Base-by-base conservation (phyloP, 2,113 vertebrate species). In the Pelmatolapia mariae region DNA sequence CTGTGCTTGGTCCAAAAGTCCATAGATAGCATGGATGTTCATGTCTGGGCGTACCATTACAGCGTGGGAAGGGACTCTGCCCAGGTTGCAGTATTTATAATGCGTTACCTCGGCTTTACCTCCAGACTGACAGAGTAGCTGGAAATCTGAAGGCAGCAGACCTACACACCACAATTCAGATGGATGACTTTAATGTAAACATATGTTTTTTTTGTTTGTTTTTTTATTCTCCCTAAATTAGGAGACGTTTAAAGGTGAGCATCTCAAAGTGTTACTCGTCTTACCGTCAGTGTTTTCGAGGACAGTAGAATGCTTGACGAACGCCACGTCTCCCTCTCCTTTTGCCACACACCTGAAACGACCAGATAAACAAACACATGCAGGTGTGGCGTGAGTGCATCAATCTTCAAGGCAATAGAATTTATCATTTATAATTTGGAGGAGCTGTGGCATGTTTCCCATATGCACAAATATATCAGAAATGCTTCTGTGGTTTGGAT, bases 271-370 rank as follows among this genome's bases (percentile, higher is more conserved):
- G 38, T 5, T 10, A 9, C 8, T 57, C 11, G 10, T 82, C 19
- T 84, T 95, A 99, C 99, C 98, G 13, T 98, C 95, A 2, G 98
- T 98, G 94, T 99, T 98, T 86, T 98, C 97, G 80, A 98, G 97
- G 81, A 99, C 96, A 0, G 99, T 98, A 0, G 97, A 96, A 89
- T 99, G 98, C 85, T 98, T 99, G 85, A 99, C 87, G 19, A 99
- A 99, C 81, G 99, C 98, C 22, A 99, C 98, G 0, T 99, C 98
- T 24, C 98, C 99, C 1, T 86, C 80, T 22, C 90, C 94, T 53
- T 96, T 91, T 3, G 85, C 97, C 86, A 99, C 90, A 92, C 98
- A 99, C 95, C 99, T 99, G 91, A 13, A 78, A 54, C 1, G 2
- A 19, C 85, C 10, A 18, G 24, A 57, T 1, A 61, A 45, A 85